These are phyloP conservation scores for Camponotus floridanus DNA, from an alignment of 1,140 invertebrate species.

Conservation along the genomic window DNA sequence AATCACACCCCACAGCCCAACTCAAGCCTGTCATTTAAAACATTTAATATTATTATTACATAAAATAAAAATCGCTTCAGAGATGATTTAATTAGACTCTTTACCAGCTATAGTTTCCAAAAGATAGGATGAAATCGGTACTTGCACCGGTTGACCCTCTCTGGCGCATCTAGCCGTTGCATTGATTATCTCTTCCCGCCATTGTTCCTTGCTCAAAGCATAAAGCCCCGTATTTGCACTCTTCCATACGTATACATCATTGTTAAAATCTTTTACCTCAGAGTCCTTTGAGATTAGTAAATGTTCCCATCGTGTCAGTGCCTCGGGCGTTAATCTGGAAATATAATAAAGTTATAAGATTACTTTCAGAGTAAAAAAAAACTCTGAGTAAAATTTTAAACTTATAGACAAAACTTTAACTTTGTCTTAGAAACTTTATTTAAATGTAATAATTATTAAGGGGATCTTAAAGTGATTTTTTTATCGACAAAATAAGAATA, in stretches of 20 bases:
- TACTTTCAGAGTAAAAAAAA: neutral
- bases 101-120: constrained; percentile 78
- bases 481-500: too few species aligned
- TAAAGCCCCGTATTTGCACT: constrained; percentile 73
- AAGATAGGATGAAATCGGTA: constrained; percentile 79
- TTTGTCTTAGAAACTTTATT: neutral
- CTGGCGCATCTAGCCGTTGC: constrained; percentile 78
- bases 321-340: constrained; percentile 76
- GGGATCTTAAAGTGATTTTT: too few species aligned
- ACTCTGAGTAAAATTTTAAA: neutral
- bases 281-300: constrained; percentile 74
- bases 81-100: constrained; percentile 24
- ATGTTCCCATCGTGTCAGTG: constrained; percentile 77
- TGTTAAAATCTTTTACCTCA: constrained; percentile 36
- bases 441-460: neutral
- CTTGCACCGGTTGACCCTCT: constrained; percentile 81
- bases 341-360: neutral
- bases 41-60: constrained; percentile 6
- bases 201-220: constrained; percentile 77
- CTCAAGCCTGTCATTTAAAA: constrained; percentile 72
- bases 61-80: neutral
- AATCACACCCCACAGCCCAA: constrained; percentile 80
- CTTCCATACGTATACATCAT: constrained; percentile 81
- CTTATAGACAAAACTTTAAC: neutral
- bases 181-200: constrained; percentile 81